Evolutionary conservation across 2,888 invertebrate species (phyloP), one percentile per base, ranked within the genome.

Genomic region (Tachina lurida): DNA sequence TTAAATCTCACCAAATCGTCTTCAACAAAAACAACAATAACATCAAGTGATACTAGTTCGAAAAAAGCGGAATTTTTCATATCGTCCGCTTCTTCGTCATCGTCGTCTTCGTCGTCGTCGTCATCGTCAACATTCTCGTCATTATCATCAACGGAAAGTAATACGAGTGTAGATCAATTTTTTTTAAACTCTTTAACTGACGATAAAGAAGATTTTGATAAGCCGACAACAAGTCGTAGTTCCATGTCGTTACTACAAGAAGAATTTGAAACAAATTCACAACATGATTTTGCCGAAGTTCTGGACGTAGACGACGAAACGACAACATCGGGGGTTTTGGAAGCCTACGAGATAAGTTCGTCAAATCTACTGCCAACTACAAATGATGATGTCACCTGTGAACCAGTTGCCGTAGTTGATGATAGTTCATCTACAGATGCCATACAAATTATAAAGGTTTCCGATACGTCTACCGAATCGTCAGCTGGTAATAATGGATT

Each of bases 271-370:
- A 81, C 84, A 58, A 89, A 91, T 79, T 90, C 91, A 73, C 91
- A 90, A 87, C 89, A 90, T 88, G 90, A 89, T 78, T 90, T 89
- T 77, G 90, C 89, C 12, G 91, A 90, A 87, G 90, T 90, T 43
- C 84, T 92, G 74, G 89, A 91, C 74, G 91, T 91, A 84, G 82
- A 83, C 58, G 82, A 83, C 19, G 82, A 83, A 76, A 91, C 91
- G 45, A 91, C 88, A 31, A 87, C 90, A 49, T 88, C 91, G 17
- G 90, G 90, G 15, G 90, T 89, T 43, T 87, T 91, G 76, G 90
- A 91, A 54, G 89, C 90, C 47, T 91, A 88, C 67, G 91, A 91
- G 77, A 92, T 91, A 68, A 91, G 90, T 86, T 91, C 92, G 79
- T 91, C 91, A 78, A 90, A 90, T 77, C 89, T 90, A 79, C 82